phyloP scores from a whole-genome alignment of 1,140 invertebrate genomes.

The Aphidius ervi region DNA sequence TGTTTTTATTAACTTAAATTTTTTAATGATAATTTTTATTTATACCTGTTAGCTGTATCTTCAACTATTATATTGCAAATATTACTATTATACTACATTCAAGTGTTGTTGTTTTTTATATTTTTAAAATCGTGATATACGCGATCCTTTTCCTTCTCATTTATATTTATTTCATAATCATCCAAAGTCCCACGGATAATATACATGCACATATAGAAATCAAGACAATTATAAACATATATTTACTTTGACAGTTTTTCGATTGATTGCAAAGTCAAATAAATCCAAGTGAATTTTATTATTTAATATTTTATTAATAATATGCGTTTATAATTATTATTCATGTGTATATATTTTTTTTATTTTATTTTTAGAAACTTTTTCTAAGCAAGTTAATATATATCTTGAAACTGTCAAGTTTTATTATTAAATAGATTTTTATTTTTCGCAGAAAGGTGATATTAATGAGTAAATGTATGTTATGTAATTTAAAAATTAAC shows the following conservation, averaged over 20 bases:
- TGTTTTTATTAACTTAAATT: too few relatives aligned
- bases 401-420: too few relatives aligned
- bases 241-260: not conserved
- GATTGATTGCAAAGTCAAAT: too few relatives aligned
- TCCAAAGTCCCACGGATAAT: slow-evolving; percentile 20
- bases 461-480: too few relatives aligned
- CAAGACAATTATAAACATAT: slow-evolving; percentile 6
- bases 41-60: slow-evolving; percentile 12
- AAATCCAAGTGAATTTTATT: too few relatives aligned
- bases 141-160: slow-evolving; percentile 22
- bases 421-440: too few relatives aligned
- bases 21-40: not conserved
- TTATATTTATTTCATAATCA: slow-evolving; percentile 22
- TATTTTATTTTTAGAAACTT: too few relatives aligned
- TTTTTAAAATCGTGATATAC: not conserved
- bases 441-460: too few relatives aligned
- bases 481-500: slow-evolving; percentile 14
- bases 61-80: slow-evolving; percentile 4
- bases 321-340: too few relatives aligned
- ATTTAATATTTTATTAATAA: too few relatives aligned
- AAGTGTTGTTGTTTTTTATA: not conserved
- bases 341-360: too few relatives aligned
- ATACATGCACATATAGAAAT: not conserved
- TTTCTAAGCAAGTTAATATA: too few relatives aligned
- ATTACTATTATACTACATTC: not conserved